Evolutionary conservation across 1,140 invertebrate genomes (phyloP).

Genomic region (Brachionus calyciflorus): DNA sequence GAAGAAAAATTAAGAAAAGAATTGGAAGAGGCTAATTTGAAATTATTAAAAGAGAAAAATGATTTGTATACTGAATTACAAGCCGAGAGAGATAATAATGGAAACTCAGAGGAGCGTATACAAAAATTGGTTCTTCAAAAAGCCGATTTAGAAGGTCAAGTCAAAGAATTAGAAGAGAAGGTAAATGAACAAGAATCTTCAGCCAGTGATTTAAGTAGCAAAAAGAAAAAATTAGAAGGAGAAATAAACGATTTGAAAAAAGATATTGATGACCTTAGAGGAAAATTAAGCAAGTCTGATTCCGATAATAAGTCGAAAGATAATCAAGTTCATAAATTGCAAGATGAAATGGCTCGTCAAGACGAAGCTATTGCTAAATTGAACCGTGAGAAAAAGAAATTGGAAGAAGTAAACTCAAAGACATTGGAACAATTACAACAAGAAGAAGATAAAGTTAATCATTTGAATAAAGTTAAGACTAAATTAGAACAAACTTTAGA

Average conservation of each 20-base stretch:
- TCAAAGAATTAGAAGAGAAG: conserved; percentile 92
- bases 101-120: conserved; percentile 85
- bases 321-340: conserved; percentile 89
- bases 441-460: conserved; percentile 98
- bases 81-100: conserved; percentile 70
- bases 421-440: conserved; percentile 90
- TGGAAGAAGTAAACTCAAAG: conserved; percentile 91
- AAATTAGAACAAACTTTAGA: conserved; percentile 96
- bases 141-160: conserved; percentile 88
- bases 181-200: conserved; percentile 91
- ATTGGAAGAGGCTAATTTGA: conserved; percentile 84
- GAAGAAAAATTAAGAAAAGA: conserved; percentile 95
- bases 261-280: conserved; percentile 90
- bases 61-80: conserved; percentile 80
- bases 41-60: conserved; percentile 79
- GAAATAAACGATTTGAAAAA: conserved; percentile 89
- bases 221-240: conserved; percentile 91
- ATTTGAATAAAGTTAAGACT: conserved; percentile 96
- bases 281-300: conserved; percentile 78
- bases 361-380: conserved; percentile 98
- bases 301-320: conserved; percentile 96
- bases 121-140: conserved; percentile 91
- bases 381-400: conserved; percentile 96
- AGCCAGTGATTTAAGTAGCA: conserved; percentile 81
- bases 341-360: conserved; percentile 90